phyloP scores from a whole-genome alignment of 2,888 invertebrate species.

The Acanthosepion pharaonis region DNA sequence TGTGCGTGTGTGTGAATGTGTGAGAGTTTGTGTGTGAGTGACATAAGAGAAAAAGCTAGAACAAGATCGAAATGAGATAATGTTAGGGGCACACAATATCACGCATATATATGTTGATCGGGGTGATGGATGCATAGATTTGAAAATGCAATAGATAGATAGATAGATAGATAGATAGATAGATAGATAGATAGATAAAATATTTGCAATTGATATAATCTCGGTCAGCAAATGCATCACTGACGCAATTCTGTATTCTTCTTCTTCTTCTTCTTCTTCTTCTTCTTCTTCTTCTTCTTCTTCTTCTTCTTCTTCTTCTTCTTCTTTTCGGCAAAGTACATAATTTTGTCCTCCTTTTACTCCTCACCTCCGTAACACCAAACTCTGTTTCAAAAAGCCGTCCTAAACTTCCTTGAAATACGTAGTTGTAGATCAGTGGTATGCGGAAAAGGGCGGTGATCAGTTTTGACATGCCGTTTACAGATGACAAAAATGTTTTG shows the following conservation, averaged over 20 bases:
- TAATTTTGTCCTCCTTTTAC: neutral
- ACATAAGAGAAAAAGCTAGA: too few relatives aligned
- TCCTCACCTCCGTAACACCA: neutral
- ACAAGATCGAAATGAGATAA: too few relatives aligned
- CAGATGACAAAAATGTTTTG: neutral
- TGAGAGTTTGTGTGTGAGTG: too few relatives aligned
- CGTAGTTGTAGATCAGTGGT: neutral
- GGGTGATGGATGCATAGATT: too few relatives aligned
- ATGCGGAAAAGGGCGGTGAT: neutral
- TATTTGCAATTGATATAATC: neutral
- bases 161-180: too few relatives aligned
- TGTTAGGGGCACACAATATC: too few relatives aligned
- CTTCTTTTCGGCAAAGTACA: neutral
- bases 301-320: too few relatives aligned
- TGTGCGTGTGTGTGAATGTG: too few relatives aligned
- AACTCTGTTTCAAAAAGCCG: neutral
- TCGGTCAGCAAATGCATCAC: neutral
- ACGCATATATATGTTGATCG: too few relatives aligned
- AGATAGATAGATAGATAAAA: too few relatives aligned
- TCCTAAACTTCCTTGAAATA: slow-evolving; percentile 8
- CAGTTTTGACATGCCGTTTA: neutral
- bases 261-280: neutral
- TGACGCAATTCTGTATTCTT: neutral
- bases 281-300: neutral
- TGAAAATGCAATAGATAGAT: too few relatives aligned